Evolutionary conservation across 1,140 invertebrate genomes (phyloP).

Genomic region (Paraescarpia echinospica): DNA sequence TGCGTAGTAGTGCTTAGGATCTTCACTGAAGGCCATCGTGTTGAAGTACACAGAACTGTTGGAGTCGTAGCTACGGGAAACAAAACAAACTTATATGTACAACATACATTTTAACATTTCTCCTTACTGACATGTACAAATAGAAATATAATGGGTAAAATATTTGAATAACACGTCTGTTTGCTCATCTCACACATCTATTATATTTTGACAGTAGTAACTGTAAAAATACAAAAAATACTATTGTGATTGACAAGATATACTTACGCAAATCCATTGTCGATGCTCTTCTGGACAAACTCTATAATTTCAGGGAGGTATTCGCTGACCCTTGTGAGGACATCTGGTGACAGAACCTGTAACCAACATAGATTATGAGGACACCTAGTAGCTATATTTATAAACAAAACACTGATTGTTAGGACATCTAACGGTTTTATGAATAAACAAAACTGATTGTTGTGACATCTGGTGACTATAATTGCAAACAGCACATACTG

Average conservation of each 20-base stretch:
- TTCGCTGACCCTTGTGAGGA: slow-evolving; percentile 95
- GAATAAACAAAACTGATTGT: background rate
- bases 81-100: background rate
- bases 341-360: slow-evolving; percentile 85
- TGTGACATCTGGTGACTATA: background rate
- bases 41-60: slow-evolving; percentile 98
- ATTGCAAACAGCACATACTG: too few relatives aligned
- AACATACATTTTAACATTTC: background rate
- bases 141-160: background rate
- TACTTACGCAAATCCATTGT: slow-evolving; percentile 67
- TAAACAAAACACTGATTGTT: background rate
- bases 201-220: background rate
- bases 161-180: background rate
- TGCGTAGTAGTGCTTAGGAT: slow-evolving; percentile 89
- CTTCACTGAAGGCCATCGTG: slow-evolving; percentile 82
- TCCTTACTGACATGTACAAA: too few relatives aligned
- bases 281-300: slow-evolving; percentile 90
- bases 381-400: background rate
- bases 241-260: slow-evolving; percentile 3
- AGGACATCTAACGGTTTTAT: background rate
- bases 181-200: background rate
- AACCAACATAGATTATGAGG: slow-evolving; percentile 32
- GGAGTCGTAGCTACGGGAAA: slow-evolving; percentile 72
- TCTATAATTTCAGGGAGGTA: slow-evolving; percentile 94
- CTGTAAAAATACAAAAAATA: background rate